Conservation (phyloP, 2,113 vertebrate species). For the Gallinago media region DNA sequence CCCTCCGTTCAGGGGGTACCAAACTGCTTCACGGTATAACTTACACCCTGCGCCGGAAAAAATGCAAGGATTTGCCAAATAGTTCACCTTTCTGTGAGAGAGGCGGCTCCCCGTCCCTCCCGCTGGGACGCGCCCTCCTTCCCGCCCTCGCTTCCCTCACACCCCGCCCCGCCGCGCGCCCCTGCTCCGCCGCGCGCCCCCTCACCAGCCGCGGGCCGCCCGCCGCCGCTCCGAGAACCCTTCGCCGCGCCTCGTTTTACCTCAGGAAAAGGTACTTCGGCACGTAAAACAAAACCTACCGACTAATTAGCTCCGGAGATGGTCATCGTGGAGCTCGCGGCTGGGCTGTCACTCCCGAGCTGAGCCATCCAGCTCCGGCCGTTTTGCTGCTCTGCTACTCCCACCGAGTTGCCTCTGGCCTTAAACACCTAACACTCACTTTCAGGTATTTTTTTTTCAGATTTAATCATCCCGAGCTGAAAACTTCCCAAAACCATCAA, state of each 20-base stretch:
- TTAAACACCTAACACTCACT: not conserved
- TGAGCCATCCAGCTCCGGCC: rapidly evolving
- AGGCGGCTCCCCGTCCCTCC: rapidly evolving
- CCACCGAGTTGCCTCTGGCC: not conserved
- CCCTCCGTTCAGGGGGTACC: not conserved
- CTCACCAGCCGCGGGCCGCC: rapidly evolving
- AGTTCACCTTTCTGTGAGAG: not conserved
- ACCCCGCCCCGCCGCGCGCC: not conserved
- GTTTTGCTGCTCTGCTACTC: not conserved
- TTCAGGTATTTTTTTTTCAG: not conserved
- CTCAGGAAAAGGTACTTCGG: not conserved
- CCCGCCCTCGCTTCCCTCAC: not conserved
- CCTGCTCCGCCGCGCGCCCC: not conserved
- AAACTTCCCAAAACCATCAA: not conserved
- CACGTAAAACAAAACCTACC: rapidly evolving
- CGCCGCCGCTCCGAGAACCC: rapidly evolving
- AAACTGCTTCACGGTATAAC: not conserved
- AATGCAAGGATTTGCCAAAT: not conserved
- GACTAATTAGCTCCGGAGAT: not conserved
- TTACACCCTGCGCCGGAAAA: not conserved
- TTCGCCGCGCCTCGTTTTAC: rapidly evolving
- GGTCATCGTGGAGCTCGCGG: rapidly evolving
- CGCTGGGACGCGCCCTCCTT: too few species aligned
- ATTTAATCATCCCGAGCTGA: not conserved
- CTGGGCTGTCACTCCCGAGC: rapidly evolving